These are phyloP conservation scores for Lasiurus borealis DNA, from an alignment of 2,113 vertebrate species.

Conservation along the genomic window DNA sequence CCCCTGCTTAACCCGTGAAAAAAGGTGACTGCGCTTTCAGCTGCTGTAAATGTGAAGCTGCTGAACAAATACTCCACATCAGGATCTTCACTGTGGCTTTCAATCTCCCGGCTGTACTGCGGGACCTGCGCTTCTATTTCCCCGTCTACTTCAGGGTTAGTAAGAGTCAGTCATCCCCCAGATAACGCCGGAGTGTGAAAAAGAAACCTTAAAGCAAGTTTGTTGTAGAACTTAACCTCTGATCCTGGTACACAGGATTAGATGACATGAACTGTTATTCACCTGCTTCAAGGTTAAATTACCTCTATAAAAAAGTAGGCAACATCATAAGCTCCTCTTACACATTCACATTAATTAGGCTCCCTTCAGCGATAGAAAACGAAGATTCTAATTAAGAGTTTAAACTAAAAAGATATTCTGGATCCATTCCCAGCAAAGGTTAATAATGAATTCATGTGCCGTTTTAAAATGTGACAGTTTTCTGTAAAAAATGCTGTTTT, in stretches of 20 bases:
- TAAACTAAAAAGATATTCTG: slow-evolving; percentile 66
- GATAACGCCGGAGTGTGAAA: background rate
- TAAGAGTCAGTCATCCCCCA: slow-evolving; percentile 67
- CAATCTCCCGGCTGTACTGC: slow-evolving; percentile 59
- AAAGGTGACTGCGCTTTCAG: slow-evolving; percentile 69
- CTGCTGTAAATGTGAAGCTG: slow-evolving; percentile 68
- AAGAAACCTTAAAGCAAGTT: slow-evolving; percentile 27
- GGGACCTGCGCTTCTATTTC: slow-evolving; percentile 45
- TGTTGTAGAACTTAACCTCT: background rate
- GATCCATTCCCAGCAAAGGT: slow-evolving; percentile 69
- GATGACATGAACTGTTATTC: slow-evolving; percentile 43
- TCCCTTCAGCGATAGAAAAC: slow-evolving; percentile 52
- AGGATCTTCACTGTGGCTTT: slow-evolving; percentile 52
- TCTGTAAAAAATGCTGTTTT: slow-evolving; percentile 68
- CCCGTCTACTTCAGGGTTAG: slow-evolving; percentile 69
- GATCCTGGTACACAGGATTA: background rate
- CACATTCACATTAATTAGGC: slow-evolving; percentile 71
- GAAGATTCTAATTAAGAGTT: slow-evolving; percentile 71
- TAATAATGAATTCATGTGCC: slow-evolving; percentile 73
- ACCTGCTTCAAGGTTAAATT: slow-evolving; percentile 49
- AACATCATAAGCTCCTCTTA: slow-evolving; percentile 49
- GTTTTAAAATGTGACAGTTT: slow-evolving; percentile 77
- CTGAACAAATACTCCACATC: slow-evolving; percentile 70
- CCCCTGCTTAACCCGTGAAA: slow-evolving; percentile 64
- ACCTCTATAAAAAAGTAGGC: slow-evolving; percentile 49